Conservation (phyloP, 1,140 invertebrate species). For the Anthonomus grandis region DNA sequence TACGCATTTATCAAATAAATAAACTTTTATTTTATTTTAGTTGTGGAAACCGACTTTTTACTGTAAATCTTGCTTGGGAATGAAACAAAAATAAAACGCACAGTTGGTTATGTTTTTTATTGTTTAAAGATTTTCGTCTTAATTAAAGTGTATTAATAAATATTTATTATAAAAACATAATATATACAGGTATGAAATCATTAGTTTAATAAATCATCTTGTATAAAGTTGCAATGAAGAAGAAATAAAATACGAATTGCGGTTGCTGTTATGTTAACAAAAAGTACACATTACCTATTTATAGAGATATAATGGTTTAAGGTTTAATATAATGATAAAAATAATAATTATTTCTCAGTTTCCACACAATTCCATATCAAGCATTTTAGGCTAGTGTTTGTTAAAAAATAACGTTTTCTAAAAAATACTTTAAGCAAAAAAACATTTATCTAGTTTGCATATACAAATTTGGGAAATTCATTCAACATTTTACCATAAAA, state of each 20-base stretch:
- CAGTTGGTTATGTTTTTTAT: slow-evolving; percentile 43
- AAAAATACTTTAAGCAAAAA: slow-evolving; percentile 18
- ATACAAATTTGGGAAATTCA: neutral
- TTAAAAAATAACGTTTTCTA: slow-evolving; percentile 30
- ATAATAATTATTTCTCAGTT: too few relatives aligned
- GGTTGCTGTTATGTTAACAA: slow-evolving; percentile 5
- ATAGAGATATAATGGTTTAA: neutral
- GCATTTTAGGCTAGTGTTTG: slow-evolving; percentile 30
- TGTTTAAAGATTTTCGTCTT: slow-evolving; percentile 39
- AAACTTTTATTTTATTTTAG: too few relatives aligned
- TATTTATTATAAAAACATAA: slow-evolving; percentile 50
- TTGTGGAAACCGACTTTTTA: too few relatives aligned
- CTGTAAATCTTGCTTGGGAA: too few relatives aligned
- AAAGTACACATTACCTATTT: neutral
- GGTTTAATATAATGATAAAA: neutral
- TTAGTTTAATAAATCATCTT: slow-evolving; percentile 33
- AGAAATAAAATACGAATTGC: slow-evolving; percentile 1
- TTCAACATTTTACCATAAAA: slow-evolving; percentile 28
- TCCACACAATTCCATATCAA: slow-evolving; percentile 26
- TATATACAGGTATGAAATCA: slow-evolving; percentile 47
- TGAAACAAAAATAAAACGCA: slow-evolving; percentile 6
- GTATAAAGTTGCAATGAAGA: slow-evolving; percentile 26
- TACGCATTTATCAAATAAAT: too few relatives aligned
- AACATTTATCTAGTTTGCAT: neutral
- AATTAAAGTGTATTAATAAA: slow-evolving; percentile 46